These are phyloP conservation scores for Pandemis corylana DNA, from an alignment of 2,888 invertebrate species.

Conservation along the genomic window DNA sequence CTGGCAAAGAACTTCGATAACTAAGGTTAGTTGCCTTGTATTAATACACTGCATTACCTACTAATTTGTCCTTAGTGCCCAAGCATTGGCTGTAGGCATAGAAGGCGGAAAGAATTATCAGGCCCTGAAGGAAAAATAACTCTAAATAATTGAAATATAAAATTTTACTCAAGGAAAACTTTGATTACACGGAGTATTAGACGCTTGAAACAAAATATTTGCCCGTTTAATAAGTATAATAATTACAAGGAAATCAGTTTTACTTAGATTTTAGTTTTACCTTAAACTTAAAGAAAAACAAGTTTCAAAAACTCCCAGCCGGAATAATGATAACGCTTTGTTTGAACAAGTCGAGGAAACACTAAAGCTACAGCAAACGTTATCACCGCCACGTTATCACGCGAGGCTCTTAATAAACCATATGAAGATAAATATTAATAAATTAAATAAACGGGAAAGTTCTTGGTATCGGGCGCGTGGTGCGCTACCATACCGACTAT, in stretches of 20 bases:
- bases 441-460: constrained; percentile 73
- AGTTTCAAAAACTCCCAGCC: constrained; percentile 1
- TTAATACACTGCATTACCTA: not conserved
- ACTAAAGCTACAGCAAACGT: constrained; percentile 19
- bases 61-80: no score
- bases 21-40: no score
- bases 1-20: not conserved
- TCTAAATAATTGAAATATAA: no score
- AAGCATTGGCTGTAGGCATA: no score
- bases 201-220: no score
- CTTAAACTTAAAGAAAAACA: not conserved
- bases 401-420: constrained; percentile 42
- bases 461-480: constrained; percentile 73
- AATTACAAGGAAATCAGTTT: no score
- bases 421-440: constrained; percentile 67
- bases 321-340: constrained; percentile 13
- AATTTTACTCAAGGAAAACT: no score
- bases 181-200: no score
- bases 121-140: no score
- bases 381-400: constrained; percentile 35
- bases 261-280: no score
- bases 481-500: constrained; percentile 75
- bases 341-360: constrained; percentile 25
- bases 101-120: no score
- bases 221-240: no score